A percentile compares a stretch with the other conserved stretches of the same genome.
These are phyloP conservation scores for Chelmon rostratus DNA, from an alignment of 2,797 vertebrate species.

Conservation along the genomic window DNA sequence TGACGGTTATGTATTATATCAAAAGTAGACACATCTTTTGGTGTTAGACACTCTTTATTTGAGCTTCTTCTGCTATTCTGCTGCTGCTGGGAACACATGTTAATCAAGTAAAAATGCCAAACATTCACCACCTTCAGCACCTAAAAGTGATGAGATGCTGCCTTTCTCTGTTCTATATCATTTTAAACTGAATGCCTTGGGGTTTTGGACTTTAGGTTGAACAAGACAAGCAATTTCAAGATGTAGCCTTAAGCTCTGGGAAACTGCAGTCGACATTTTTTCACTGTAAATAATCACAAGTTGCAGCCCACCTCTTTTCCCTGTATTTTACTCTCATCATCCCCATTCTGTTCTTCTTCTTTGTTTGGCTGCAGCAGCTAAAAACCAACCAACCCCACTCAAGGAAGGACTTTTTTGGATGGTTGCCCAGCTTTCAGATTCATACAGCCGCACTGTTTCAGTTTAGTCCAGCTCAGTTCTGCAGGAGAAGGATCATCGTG, in stretches of 20 bases:
- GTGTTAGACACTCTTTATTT: not conserved
- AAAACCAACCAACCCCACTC: constrained; percentile 19
- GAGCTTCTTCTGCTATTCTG: not conserved
- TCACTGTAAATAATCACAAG: constrained; percentile 19
- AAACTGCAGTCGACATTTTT: not conserved
- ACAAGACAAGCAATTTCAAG: constrained; percentile 9
- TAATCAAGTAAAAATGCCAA: constrained; percentile 10
- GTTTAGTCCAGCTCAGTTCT: constrained; percentile 23
- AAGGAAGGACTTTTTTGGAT: constrained; percentile 48
- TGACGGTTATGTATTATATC: not conserved
- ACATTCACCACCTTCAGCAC: no score
- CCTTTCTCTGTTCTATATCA: not conserved
- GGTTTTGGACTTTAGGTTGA: not conserved
- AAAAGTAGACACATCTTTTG: not conserved
- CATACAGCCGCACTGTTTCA: constrained; percentile 28
- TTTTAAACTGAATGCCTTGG: not conserved
- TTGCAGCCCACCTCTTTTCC: constrained; percentile 13
- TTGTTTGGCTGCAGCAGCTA: constrained; percentile 54
- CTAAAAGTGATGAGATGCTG: not conserved
- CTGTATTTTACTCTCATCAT: constrained; percentile 15
- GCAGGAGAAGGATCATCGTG: constrained; percentile 15
- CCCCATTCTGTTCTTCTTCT: constrained; percentile 22
- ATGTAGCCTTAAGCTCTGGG: not conserved
- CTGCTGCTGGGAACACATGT: not conserved
- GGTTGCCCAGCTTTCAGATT: constrained; percentile 59